A percentile compares a stretch with the other conserved stretches of the same genome.
Evolutionary conservation across 1,140 invertebrate genomes (phyloP).

Genomic region (Xylocopa sonorina): DNA sequence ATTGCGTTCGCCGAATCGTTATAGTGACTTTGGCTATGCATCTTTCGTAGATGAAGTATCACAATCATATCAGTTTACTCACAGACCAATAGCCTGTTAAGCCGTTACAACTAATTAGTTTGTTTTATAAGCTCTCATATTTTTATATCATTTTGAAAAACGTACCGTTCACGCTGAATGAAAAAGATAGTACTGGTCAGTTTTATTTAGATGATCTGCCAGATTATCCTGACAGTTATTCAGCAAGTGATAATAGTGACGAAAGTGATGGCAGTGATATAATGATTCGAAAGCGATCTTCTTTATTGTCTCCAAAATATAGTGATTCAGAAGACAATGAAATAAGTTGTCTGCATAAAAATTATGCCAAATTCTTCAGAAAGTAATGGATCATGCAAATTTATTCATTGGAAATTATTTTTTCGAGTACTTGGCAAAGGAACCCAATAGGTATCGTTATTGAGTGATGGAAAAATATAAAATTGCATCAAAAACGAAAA

Average conservation of each 20-base stretch:
- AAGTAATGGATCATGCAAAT: constrained; percentile 40
- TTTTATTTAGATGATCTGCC: constrained; percentile 24
- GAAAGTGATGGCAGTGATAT: constrained; percentile 40
- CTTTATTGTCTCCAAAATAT: constrained; percentile 25
- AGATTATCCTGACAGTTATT: constrained; percentile 21
- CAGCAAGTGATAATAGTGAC: constrained; percentile 31
- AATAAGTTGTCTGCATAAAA: constrained; percentile 29
- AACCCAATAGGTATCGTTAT: too few species aligned
- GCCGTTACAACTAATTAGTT: neutral
- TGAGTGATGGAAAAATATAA: too few species aligned
- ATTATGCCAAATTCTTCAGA: constrained; percentile 47
- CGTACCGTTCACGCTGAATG: neutral
- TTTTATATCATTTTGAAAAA: neutral
- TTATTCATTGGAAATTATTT: constrained; percentile 41
- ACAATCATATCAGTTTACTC: too few species aligned
- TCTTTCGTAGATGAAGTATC: too few species aligned
- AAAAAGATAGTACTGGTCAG: neutral
- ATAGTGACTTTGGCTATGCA: too few species aligned
- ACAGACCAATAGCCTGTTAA: too few species aligned
- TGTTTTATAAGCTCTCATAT: neutral
- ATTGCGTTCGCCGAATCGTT: too few species aligned
- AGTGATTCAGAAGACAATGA: constrained; percentile 34
- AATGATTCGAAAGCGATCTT: constrained; percentile 27
- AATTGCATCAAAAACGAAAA: too few species aligned
- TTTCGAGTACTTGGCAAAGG: too few species aligned